phyloP scores from a whole-genome alignment of 2,888 invertebrate species.

The Panzeria rudis region DNA sequence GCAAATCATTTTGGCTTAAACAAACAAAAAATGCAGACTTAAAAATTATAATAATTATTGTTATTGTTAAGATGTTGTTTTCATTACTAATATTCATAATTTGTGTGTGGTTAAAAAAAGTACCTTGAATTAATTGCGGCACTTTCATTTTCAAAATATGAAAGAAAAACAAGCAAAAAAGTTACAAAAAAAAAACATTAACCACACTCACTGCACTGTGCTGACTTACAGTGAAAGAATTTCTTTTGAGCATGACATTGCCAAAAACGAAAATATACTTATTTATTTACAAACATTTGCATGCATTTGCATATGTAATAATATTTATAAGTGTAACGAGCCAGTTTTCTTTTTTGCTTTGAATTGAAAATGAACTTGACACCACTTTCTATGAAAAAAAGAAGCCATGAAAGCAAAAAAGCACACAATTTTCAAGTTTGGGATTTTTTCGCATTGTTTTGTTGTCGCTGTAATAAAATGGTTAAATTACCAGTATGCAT shows the following conservation, averaged over 20 bases:
- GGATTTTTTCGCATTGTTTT: slow-evolving; percentile 34
- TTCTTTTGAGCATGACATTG: slow-evolving; percentile 48
- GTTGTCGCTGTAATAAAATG: slow-evolving; percentile 30
- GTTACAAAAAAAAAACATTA: background rate
- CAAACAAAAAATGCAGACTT: background rate
- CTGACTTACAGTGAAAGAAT: slow-evolving; percentile 36
- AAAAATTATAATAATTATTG: background rate
- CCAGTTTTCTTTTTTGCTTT: slow-evolving; percentile 31
- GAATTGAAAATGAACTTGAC: slow-evolving; percentile 62
- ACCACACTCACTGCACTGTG: background rate
- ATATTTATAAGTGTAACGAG: background rate
- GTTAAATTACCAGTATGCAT: slow-evolving; percentile 32
- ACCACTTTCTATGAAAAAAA: slow-evolving; percentile 61
- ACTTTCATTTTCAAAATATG: slow-evolving; percentile 25
- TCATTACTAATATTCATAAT: background rate
- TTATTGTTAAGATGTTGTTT: slow-evolving; percentile 15
- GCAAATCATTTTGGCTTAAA: slow-evolving; percentile 39
- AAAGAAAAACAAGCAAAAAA: background rate
- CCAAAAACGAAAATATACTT: background rate
- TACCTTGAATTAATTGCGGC: slow-evolving; percentile 43
- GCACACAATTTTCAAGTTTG: slow-evolving; percentile 53
- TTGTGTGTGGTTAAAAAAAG: background rate
- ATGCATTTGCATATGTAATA: background rate
- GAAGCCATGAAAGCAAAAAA: slow-evolving; percentile 46
- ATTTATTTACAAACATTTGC: background rate